Base-by-base conservation (phyloP, 2,113 vertebrate genomes). In the Leucopsar rothschildi region DNA sequence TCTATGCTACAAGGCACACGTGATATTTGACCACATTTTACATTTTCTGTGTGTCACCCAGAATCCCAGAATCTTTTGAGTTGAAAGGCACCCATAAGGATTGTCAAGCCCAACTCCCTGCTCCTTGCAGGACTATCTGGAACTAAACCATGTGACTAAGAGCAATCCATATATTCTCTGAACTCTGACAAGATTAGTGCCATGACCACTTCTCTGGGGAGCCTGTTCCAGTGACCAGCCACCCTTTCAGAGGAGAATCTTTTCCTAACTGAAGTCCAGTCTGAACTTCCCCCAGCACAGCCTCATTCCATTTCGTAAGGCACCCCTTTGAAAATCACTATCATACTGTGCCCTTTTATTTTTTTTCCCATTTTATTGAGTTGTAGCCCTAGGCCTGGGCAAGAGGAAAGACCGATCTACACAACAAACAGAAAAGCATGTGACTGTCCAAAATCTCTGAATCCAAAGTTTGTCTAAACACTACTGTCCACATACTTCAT, bases 41-140 rank as follows among this genome's bases (percentile, higher is more conserved):
- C 8, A 40, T 10, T 44, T 44, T 27, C 1, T 0, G 17, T 13
- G 4, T 64, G 23, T 66, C 73, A 53, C 29, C 15, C 1, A 65
- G 59, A 80, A 76, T 52, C 44, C 42, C 15, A 75, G 25, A 64
- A 16, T n/a, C 15, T 49, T 50, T 47, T 5, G 0, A 57, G 27
- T 6, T 88, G 47, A 37, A 82, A 71, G 11, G 31, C 23, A 44
- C 19, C 20, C 15, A 24, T 27, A 31, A 53, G 39, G 22, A 89
- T n/a, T 61, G 72, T 20, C 3, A 3, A 42, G 11, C 27, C 56
- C 4, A 31, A 4, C 4, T 55, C 29, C 47, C 25, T 55, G 47
- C 29, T 55, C 29, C 40, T 76, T 31, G 20, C 25, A 76, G 79
- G n/a, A 35, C 17, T 31, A 19, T 63, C 24, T 68, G 47, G 35